Evolutionary conservation across 2,113 vertebrate species (phyloP), one percentile per base, ranked within the genome.

Genomic region (Ancistrus triradiatus): DNA sequence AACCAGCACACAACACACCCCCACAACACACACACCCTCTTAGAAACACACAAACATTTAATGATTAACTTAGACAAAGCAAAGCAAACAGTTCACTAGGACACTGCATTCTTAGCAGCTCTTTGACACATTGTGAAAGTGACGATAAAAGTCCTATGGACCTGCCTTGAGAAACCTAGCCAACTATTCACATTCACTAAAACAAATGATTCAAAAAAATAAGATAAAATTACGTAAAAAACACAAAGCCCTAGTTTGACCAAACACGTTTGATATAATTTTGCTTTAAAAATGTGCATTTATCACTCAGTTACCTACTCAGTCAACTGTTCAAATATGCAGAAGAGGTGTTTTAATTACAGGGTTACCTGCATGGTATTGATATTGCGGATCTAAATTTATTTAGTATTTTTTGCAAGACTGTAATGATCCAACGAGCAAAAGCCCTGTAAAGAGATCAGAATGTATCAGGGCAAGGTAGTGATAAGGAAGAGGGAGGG

Each of bases 401-500:
- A 4, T 31, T 31, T 4, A 31, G 3, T 31, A 7, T 31, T 31
- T 31, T 31, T 31, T 31, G 27, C 27, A 31, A 31, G 10, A 24
- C 14, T 31, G 25, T 46, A 13, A 56, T 33, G 18, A 6, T 15
- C 15, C 11, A 18, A 57, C 9, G 17, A 22, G 17, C 7, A 11
- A 1, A 7, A 53, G 38, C 40, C 63, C 22, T 68, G 38, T 33
- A 11, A 59, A n/a, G 60, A 40, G 67, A 59, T n/a, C n/a, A n/a
- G n/a, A n/a, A n/a, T n/a, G n/a, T n/a, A n/a, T n/a, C 61, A 65
- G 17, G 59, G 43, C 62, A 56, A 55, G 55, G 66, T 25, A 74
- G 73, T 33, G 51, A 44, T 35, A 14, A 60, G 82, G 77, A 74
- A 79, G 82, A 81, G 46, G 74, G 70, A 70, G 61, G 52, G 60